Percentiles rank a stretch among this genome's conserved stretches.
phyloP scores from a whole-genome alignment of 2,113 vertebrate species.

The Rhinogobius similis region DNA sequence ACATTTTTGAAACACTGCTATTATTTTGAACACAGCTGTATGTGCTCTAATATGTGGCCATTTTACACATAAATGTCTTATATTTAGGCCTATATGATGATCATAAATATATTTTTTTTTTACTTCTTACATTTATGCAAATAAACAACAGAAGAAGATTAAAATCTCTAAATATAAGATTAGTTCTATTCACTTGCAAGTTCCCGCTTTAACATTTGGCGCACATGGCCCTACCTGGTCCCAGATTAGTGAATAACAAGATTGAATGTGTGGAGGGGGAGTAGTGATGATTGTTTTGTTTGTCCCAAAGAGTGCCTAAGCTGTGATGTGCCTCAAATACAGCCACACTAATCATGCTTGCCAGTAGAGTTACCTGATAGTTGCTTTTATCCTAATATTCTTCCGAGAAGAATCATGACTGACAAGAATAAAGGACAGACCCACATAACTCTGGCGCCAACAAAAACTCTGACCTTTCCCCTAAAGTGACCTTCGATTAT shows the following conservation, averaged over 20 bases:
- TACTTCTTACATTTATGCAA: too few relatives aligned
- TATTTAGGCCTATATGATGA: too few relatives aligned
- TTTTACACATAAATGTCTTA: too few relatives aligned
- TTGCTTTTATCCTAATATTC: slow-evolving; percentile 23
- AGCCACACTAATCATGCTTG: slow-evolving; percentile 36
- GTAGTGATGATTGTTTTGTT: slow-evolving; percentile 2
- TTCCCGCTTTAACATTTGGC: slow-evolving; percentile 32
- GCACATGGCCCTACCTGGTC: slow-evolving; percentile 15
- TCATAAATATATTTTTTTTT: too few relatives aligned
- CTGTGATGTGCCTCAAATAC: slow-evolving; percentile 12
- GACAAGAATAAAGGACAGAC: too few relatives aligned
- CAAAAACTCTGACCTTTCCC: slow-evolving; percentile 50
- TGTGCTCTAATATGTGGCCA: too few relatives aligned
- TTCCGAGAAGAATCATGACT: slow-evolving; percentile 39
- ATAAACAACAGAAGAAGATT: too few relatives aligned
- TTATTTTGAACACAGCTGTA: too few relatives aligned
- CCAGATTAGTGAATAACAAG: slow-evolving; percentile 49
- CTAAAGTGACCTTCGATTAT: slow-evolving; percentile 81
- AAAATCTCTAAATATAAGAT: too few relatives aligned
- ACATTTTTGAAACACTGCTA: too few relatives aligned
- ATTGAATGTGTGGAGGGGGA: slow-evolving; percentile 33
- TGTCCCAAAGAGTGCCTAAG: background rate
- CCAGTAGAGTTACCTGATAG: slow-evolving; percentile 28
- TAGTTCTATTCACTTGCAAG: too few relatives aligned
- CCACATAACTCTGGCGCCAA: slow-evolving; percentile 80